phyloP scores from a whole-genome alignment of 2,797 vertebrate genomes.

The Enteromius trimaculatus region DNA sequence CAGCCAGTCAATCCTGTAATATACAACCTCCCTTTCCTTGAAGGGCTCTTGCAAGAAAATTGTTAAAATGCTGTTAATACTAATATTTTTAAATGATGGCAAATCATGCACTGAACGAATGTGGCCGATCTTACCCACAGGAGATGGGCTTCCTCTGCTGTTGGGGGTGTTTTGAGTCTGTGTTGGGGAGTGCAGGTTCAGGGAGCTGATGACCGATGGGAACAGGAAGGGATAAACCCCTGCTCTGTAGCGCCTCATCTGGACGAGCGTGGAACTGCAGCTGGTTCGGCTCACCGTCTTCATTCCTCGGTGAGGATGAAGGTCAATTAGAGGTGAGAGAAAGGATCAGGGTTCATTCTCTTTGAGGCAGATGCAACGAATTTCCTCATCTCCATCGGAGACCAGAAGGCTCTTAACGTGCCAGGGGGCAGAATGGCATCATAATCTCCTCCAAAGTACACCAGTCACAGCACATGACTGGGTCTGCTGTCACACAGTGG shows the following conservation, averaged over 20 bases:
- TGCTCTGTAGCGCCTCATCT: constrained; percentile 90
- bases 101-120: neutral
- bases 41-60: neutral
- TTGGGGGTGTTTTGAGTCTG: constrained; percentile 84
- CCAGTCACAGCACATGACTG: constrained; percentile 22
- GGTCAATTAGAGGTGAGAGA: neutral
- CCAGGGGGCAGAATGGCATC: neutral
- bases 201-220: constrained; percentile 88
- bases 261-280: constrained; percentile 86
- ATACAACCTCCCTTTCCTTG: neutral
- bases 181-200: constrained; percentile 73
- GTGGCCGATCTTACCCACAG: constrained; percentile 83
- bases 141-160: constrained; percentile 88
- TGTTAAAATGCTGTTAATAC: neutral
- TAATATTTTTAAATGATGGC: neutral
- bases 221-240: constrained; percentile 89
- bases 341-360: neutral
- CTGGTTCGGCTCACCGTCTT: constrained; percentile 74
- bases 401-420: neutral
- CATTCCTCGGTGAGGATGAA: constrained; percentile 67
- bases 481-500: neutral
- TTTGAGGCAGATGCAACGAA: neutral
- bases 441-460: neutral
- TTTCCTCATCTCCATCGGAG: neutral
- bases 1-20: neutral